Conservation (phyloP, 2,888 invertebrate species). For the Stenchaetothrips biformis region DNA sequence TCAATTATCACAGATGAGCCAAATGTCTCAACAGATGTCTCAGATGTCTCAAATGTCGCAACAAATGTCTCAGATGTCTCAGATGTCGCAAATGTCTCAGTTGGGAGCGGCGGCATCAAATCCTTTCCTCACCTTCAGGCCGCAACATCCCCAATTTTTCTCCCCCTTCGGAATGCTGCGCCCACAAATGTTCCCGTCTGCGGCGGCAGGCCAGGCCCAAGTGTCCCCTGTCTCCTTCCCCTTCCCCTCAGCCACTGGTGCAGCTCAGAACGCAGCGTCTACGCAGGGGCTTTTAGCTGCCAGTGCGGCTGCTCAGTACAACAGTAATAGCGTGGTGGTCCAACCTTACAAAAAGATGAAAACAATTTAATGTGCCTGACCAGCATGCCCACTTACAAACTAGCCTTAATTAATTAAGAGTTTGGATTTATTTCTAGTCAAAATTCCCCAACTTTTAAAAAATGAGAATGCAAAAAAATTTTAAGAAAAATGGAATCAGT, state of each 20-base stretch:
- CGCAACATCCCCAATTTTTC: background rate
- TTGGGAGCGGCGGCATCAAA: slow-evolving; percentile 42
- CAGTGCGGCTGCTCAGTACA: slow-evolving; percentile 43
- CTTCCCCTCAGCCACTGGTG: slow-evolving; percentile 46
- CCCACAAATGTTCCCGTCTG: slow-evolving; percentile 44
- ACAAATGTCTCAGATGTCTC: slow-evolving; percentile 36
- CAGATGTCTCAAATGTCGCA: slow-evolving; percentile 11
- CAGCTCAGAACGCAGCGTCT: slow-evolving; percentile 43
- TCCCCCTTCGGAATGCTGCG: slow-evolving; percentile 14
- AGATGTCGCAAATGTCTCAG: slow-evolving; percentile 52
- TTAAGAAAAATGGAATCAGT: slow-evolving; percentile 14
- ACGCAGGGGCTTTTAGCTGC: slow-evolving; percentile 45
- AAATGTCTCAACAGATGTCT: slow-evolving; percentile 11
- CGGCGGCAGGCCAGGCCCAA: slow-evolving; percentile 41
- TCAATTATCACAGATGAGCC: background rate
- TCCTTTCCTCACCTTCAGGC: background rate
- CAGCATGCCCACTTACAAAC: slow-evolving; percentile 26
- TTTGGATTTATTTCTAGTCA: slow-evolving; percentile 34
- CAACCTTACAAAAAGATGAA: slow-evolving; percentile 90
- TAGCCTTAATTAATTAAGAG: slow-evolving; percentile 29
- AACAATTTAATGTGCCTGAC: slow-evolving; percentile 59
- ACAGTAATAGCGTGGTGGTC: slow-evolving; percentile 55
- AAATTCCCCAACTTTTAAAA: background rate
- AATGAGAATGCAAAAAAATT: too few relatives aligned
- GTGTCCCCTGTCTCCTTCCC: slow-evolving; percentile 43